Percentiles rank a stretch among this genome's conserved stretches.
phyloP scores from a whole-genome alignment of 2,797 vertebrate genomes.

The Sebastiscus albofasciatus region DNA sequence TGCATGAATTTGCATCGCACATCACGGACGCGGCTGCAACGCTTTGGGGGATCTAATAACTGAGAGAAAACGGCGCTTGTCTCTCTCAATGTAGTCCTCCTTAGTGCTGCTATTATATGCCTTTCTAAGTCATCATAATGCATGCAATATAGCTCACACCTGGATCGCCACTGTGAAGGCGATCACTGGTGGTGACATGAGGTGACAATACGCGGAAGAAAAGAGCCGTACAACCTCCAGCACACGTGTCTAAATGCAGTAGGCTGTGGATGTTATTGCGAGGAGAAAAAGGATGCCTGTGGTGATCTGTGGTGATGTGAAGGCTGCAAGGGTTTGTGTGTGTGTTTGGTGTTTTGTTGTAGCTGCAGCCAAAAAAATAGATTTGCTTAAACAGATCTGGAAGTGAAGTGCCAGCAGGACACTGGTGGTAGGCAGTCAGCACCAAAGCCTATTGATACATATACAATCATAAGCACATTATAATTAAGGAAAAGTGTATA shows the following conservation, averaged over 20 bases:
- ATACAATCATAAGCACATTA: background rate
- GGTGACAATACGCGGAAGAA: constrained; percentile 49
- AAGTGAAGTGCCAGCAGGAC: background rate
- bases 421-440: background rate
- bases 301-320: constrained; percentile 2
- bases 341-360: background rate
- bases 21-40: background rate
- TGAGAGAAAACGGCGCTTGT: background rate
- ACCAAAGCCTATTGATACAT: background rate
- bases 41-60: background rate
- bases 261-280: background rate
- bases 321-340: background rate
- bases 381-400: background rate
- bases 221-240: background rate
- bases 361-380: constrained; percentile 3
- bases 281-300: background rate
- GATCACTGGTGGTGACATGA: constrained; percentile 25
- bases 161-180: constrained; percentile 2
- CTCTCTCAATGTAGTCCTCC: background rate
- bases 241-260: constrained; percentile 47
- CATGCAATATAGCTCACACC: background rate
- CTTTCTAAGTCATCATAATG: background rate
- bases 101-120: background rate
- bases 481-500: background rate
- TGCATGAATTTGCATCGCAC: constrained; percentile 15